Percentiles rank a stretch among this genome's conserved stretches.
These are phyloP conservation scores for Zeugodacus cucurbitae DNA, from an alignment of 1,140 invertebrate species.

Conservation along the genomic window DNA sequence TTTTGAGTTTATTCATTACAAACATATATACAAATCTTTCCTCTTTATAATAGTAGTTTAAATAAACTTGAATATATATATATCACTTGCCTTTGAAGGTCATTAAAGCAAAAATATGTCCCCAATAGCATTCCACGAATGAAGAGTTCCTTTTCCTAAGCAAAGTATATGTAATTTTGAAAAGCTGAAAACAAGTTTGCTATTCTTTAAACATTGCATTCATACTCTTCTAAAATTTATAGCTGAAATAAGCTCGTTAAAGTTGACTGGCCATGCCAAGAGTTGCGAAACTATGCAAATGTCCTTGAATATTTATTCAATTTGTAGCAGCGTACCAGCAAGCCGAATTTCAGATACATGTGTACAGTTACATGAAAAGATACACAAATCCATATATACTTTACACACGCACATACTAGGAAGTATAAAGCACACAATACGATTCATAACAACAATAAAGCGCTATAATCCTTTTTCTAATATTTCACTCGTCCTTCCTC, in stretches of 20 bases:
- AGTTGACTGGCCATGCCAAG: conserved; percentile 10
- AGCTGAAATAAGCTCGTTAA: neutral
- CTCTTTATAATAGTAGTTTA: too few species aligned
- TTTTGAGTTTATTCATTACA: too few species aligned
- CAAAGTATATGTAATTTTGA: neutral
- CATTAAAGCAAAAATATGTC: too few species aligned
- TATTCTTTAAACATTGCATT: neutral
- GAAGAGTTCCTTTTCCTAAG: neutral
- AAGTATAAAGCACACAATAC: neutral
- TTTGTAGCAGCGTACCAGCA: neutral
- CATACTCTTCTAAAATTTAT: neutral
- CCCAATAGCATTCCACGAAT: too few species aligned
- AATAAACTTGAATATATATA: too few species aligned
- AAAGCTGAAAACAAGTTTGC: neutral
- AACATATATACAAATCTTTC: too few species aligned
- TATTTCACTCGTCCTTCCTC: neutral
- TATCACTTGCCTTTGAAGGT: too few species aligned
- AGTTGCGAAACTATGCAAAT: conserved; percentile 32
- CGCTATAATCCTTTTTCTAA: conserved; percentile 21
- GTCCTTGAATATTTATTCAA: conserved; percentile 43
- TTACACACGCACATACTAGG: neutral
- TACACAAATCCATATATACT: too few species aligned
- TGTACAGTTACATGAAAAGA: neutral
- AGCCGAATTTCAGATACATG: neutral
- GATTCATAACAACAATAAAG: neutral